Percentiles rank a stretch among this genome's conserved stretches.
These are phyloP conservation scores for Sceloporus tristichus DNA, from an alignment of 2,113 vertebrate species.

Conservation along the genomic window DNA sequence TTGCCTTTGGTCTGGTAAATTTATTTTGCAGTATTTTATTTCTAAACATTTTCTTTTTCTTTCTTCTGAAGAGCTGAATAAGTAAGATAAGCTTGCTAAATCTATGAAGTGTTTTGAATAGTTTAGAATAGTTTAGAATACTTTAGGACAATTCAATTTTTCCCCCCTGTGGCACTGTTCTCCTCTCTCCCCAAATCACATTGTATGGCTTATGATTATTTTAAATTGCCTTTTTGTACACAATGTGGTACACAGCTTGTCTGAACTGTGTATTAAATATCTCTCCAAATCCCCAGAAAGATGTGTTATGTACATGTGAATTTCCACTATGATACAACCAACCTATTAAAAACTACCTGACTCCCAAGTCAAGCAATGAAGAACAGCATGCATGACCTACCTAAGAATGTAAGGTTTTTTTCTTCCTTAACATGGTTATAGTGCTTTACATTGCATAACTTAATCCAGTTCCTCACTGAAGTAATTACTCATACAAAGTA, in stretches of 20 bases:
- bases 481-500: slow-evolving; percentile 22
- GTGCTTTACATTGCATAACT: slow-evolving; percentile 28
- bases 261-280: neutral
- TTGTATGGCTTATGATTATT: neutral
- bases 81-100: neutral
- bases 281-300: neutral
- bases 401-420: neutral
- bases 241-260: neutral
- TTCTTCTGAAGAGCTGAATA: no score
- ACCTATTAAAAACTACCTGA: neutral
- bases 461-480: slow-evolving; percentile 14
- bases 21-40: neutral
- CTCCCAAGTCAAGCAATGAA: neutral
- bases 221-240: neutral
- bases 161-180: neutral
- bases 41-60: neutral
- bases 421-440: neutral
- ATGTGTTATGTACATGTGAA: neutral
- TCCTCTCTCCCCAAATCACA: neutral
- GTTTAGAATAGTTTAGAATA: neutral
- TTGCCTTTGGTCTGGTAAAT: neutral
- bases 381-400: neutral
- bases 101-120: neutral
- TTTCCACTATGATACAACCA: neutral
- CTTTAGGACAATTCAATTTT: neutral